phyloP scores from a whole-genome alignment of 2,113 vertebrate genomes.

The Protomyctophum bolini region DNA sequence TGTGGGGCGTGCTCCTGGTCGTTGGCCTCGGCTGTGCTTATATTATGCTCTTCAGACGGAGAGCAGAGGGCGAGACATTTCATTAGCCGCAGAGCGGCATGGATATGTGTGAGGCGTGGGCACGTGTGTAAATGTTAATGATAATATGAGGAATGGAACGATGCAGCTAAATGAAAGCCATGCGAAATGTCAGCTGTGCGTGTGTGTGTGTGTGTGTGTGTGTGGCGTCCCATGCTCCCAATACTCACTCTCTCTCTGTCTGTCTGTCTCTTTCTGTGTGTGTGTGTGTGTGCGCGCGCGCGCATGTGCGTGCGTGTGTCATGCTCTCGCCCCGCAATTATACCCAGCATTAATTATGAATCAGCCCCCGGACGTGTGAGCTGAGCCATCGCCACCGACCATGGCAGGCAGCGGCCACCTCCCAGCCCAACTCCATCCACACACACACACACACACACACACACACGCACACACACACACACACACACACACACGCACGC shows the following conservation, averaged over 20 bases:
- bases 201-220: conserved; percentile 2
- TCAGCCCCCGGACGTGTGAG: conserved; percentile 64
- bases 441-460: too few relatives aligned
- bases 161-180: conserved; percentile 54
- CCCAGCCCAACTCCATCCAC: too few relatives aligned
- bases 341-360: conserved; percentile 79
- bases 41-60: conserved; percentile 50
- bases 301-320: not conserved
- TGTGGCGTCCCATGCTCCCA: not conserved
- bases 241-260: conserved; percentile 16
- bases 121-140: conserved; percentile 69
- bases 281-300: too few relatives aligned
- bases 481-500: too few relatives aligned
- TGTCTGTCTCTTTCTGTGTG: conserved; percentile 12
- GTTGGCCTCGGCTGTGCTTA: conserved; percentile 27
- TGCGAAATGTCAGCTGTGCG: conserved; percentile 63
- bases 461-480: too few relatives aligned
- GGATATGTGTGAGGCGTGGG: conserved; percentile 17
- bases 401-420: not conserved
- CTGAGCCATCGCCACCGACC: conserved; percentile 28
- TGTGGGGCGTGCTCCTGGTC: conserved; percentile 1
- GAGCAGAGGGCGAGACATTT: conserved; percentile 54
- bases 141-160: conserved; percentile 53
- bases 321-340: conserved; percentile 67
- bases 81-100: conserved; percentile 39